Base-by-base conservation (phyloP, 2,888 invertebrate genomes). In the Cetonia aurata region DNA sequence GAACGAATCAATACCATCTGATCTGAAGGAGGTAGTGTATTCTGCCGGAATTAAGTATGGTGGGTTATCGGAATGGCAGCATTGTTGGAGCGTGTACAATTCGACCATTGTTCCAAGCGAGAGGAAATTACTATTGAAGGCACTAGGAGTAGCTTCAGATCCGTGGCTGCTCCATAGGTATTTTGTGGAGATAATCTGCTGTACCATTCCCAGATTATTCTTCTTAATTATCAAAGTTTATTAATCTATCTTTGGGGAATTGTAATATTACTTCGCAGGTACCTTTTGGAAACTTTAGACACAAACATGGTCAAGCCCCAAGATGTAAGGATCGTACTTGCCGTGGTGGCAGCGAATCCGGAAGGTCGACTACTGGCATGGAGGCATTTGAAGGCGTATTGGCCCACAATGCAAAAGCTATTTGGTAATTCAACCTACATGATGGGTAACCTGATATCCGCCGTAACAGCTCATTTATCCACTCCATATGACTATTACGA, bases 121-220 rank as follows among this genome's bases (percentile, higher is more conserved):
- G 78, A 88, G 91, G 65, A 89, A 89, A 71, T 86, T 92, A 46
- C 86, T 95, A 74, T 85, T 94, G 42, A 87, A 89, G 75, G 91
- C 94, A 0, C 83, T 96, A 71, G 91, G 92, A 0, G 89, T 92
- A 42, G 88, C 93, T 0, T 85, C 87, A 0, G 92, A 94, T 81
- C 92, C 93, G 37, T 95, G 95, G 95, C 86, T 95, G 25, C 87
- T 95, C 46, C 92, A 93, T 81, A 89, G 93, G 89, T 93, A 80
- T 15, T 48, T 55, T 41, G 17, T 15, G 6, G 1, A 33, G 4
- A 33, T 6, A 6, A 6, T 33, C 33, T 6, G 6, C 33, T 33
- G 6, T 6, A 33, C 8, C 6, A 37, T 4, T 1, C 8, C 37
- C 1, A 4, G 25, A 4, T 77, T 33, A 25, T 59, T 56, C n/a